Evolutionary conservation across 2,797 vertebrate genomes (phyloP).

Genomic region (Spheniscus humboldti): DNA sequence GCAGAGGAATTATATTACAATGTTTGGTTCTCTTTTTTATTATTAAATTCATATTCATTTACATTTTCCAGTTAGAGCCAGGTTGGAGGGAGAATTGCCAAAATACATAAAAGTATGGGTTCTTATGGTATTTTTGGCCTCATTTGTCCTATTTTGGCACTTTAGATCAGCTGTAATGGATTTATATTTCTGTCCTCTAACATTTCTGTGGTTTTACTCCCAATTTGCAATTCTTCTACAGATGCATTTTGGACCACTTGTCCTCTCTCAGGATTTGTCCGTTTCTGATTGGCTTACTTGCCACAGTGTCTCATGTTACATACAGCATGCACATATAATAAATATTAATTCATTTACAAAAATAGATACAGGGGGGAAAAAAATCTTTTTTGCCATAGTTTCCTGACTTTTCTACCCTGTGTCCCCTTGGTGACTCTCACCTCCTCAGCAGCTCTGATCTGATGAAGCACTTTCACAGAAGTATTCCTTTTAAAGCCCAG

Average conservation of each 20-base stretch:
- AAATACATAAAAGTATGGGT: not conserved
- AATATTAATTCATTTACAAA: constrained; percentile 2
- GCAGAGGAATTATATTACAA: not conserved
- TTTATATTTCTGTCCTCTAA: constrained; percentile 42
- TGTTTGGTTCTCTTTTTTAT: not conserved
- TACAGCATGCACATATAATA: not conserved
- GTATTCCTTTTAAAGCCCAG: constrained; percentile 20
- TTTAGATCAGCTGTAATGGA: constrained; percentile 3
- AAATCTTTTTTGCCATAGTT: not conserved
- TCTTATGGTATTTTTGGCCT: constrained; percentile 38
- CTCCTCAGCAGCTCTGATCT: not conserved
- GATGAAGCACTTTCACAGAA: constrained; percentile 18
- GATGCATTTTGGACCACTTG: not conserved
- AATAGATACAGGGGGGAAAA: not conserved
- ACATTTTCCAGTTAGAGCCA: not conserved
- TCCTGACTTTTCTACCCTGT: not conserved
- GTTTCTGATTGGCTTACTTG: not conserved
- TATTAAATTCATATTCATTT: constrained; percentile 2
- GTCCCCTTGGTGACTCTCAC: constrained; percentile 7
- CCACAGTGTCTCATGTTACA: not conserved
- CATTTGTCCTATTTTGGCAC: constrained; percentile 9
- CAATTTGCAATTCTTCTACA: constrained; percentile 37
- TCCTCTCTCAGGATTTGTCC: not conserved
- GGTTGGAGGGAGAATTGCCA: constrained; percentile 5
- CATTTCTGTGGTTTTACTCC: constrained; percentile 62